Base-by-base conservation (phyloP, 1,140 invertebrate species). In the Rhizoglyphus robini region DNA sequence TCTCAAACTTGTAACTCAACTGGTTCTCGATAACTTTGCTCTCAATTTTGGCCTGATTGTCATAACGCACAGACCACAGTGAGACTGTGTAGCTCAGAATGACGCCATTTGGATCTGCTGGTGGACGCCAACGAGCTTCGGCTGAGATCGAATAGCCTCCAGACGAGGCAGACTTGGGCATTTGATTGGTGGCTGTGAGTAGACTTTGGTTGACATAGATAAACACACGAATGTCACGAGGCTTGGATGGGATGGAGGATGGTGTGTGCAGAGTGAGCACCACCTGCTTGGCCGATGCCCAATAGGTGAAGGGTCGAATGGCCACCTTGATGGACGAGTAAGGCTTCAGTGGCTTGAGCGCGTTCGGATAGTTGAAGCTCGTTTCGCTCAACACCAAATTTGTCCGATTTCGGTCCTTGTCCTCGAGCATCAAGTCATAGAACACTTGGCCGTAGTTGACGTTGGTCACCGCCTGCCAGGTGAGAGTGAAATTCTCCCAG, bases 371-470 rank as follows among this genome's bases (percentile, higher is more conserved):
- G 25, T 75, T 74, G 8, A 70, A 60, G 11, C 27, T 59, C 5
- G 71, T 64, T 46, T 66, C 58, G 0, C 73, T 75, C 4, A 69
- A 59, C 69, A 70, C 34, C 41, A 68, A 48, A 62, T 63, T 51
- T 11, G 15, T 51, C n/a, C 15, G 13, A 23, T 51, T 51, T 4
- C 29, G 15, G 29, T 51, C n/a, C 46, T 63, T 48, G 66, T 68
- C 65, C 41, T 73, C 70, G 4, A 90, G 79, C 71, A 83, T 84
- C 27, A 91, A 80, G 74, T 90, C 86, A 72, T 94, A 96, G 69
- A 84, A 88, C 0, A 94, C 82, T 11, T 80, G 81, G 29, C 87
- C 88, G 70, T 88, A 86, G 69, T 88, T 91, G 1, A 86, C 83
- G 65, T 84, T 83, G 0, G 74, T 75, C 0, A 86, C 81, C 0